These are phyloP conservation scores for Hypomesus transpacificus DNA, from an alignment of 2,113 vertebrate species.

Conservation along the genomic window DNA sequence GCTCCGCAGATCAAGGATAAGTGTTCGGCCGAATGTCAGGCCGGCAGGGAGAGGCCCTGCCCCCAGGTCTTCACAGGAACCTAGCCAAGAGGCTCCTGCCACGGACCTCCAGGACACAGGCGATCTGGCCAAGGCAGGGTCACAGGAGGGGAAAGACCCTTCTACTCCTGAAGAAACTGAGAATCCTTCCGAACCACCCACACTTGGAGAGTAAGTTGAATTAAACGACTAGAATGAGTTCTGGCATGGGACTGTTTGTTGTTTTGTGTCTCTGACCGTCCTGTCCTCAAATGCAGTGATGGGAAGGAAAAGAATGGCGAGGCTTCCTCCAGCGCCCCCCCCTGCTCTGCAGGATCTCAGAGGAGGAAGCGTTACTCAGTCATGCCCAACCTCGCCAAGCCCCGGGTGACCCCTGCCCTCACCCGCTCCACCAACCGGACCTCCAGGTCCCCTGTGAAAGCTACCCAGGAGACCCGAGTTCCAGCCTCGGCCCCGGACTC, in stretches of 20 bases:
- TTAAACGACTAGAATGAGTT: neutral
- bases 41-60: constrained; percentile 52
- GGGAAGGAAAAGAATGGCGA: constrained; percentile 53
- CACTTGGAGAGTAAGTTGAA: neutral
- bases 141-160: constrained; percentile 28
- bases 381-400: constrained; percentile 75
- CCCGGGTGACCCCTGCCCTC: constrained; percentile 64
- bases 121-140: neutral
- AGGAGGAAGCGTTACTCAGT: constrained; percentile 85
- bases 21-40: constrained; percentile 82
- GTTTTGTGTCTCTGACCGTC: neutral
- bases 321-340: constrained; percentile 47
- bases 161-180: constrained; percentile 14
- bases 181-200: neutral
- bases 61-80: constrained; percentile 26
- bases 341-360: constrained; percentile 65
- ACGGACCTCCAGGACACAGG: neutral
- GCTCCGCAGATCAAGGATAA: constrained; percentile 89
- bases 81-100: neutral
- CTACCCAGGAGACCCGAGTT: constrained; percentile 26
- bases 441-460: constrained; percentile 58
- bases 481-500: constrained; percentile 22
- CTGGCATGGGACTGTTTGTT: too few species aligned
- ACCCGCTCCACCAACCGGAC: constrained; percentile 44
- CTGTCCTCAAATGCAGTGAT: constrained; percentile 60